phyloP scores from a whole-genome alignment of 2,888 invertebrate genomes.

The Harmothoe impar region DNA sequence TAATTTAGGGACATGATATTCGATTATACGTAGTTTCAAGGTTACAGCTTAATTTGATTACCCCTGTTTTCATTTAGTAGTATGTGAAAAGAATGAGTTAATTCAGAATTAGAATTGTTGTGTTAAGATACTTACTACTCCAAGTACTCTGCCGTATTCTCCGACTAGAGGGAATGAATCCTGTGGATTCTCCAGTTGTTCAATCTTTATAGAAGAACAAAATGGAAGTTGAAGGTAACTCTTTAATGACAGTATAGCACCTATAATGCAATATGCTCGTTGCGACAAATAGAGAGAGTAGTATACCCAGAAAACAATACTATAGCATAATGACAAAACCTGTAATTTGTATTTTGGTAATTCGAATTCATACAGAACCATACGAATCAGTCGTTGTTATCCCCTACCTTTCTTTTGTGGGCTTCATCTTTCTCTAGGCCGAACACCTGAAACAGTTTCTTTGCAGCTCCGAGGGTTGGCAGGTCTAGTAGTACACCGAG shows the following conservation, averaged over 20 bases:
- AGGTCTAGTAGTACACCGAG: slow-evolving; percentile 83
- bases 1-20: too few relatives aligned
- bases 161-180: slow-evolving; percentile 76
- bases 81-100: background rate
- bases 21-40: too few relatives aligned
- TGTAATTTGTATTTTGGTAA: too few relatives aligned
- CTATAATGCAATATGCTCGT: too few relatives aligned
- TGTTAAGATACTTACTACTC: slow-evolving; percentile 72
- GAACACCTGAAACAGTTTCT: slow-evolving; percentile 83
- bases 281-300: too few relatives aligned
- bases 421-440: slow-evolving; percentile 79
- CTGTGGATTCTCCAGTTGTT: slow-evolving; percentile 73
- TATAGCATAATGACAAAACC: too few relatives aligned
- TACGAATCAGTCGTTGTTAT: too few relatives aligned
- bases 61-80: too few relatives aligned
- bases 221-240: background rate
- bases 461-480: slow-evolving; percentile 84
- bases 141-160: slow-evolving; percentile 72
- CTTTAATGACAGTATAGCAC: too few relatives aligned
- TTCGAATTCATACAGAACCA: too few relatives aligned
- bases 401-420: slow-evolving; percentile 77
- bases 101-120: background rate
- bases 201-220: slow-evolving; percentile 70
- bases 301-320: too few relatives aligned
- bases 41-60: too few relatives aligned